A percentile compares a stretch with the other conserved stretches of the same genome.
Conservation (phyloP, 2,888 invertebrate genomes). For the Tortricodes alternella region DNA sequence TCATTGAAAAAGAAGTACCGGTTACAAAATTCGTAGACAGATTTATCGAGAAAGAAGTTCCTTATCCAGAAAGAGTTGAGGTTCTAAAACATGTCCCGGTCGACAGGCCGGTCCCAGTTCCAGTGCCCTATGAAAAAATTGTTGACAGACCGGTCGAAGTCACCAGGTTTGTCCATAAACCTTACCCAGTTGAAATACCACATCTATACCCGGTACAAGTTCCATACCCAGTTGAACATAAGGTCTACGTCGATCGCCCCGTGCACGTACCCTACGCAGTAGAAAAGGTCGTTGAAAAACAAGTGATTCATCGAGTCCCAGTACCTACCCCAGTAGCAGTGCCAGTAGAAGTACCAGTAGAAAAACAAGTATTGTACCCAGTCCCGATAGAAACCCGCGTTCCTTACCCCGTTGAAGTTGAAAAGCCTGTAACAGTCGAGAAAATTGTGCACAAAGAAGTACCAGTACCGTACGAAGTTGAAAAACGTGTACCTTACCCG, state of each 20-base stretch:
- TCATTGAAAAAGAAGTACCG: conserved; percentile 74
- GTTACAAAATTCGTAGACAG: conserved; percentile 72
- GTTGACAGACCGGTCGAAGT: conserved; percentile 80
- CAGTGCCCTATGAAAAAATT: conserved; percentile 76
- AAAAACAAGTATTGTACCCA: conserved; percentile 64
- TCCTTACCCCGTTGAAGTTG: conserved; percentile 70
- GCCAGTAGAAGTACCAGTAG: conserved; percentile 62
- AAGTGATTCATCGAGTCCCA: conserved; percentile 62
- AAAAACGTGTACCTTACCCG: conserved; percentile 73
- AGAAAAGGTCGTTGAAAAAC: conserved; percentile 80
- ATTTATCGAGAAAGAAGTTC: conserved; percentile 71
- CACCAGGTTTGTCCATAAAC: conserved; percentile 81
- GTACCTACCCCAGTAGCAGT: conserved; percentile 72
- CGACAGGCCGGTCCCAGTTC: conserved; percentile 70
- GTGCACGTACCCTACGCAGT: conserved; percentile 76
- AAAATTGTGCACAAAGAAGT: conserved; percentile 72
- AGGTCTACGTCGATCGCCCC: conserved; percentile 77
- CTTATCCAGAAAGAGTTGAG: conserved; percentile 65
- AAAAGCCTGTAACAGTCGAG: conserved; percentile 62
- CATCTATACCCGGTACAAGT: conserved; percentile 58
- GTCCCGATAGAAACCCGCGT: conserved; percentile 68
- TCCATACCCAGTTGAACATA: conserved; percentile 76
- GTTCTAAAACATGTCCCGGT: conserved; percentile 61
- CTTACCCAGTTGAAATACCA: conserved; percentile 80
- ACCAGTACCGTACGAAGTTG: conserved; percentile 76